Base-by-base conservation (phyloP, 2,797 vertebrate genomes). In the Brotula barbata region DNA sequence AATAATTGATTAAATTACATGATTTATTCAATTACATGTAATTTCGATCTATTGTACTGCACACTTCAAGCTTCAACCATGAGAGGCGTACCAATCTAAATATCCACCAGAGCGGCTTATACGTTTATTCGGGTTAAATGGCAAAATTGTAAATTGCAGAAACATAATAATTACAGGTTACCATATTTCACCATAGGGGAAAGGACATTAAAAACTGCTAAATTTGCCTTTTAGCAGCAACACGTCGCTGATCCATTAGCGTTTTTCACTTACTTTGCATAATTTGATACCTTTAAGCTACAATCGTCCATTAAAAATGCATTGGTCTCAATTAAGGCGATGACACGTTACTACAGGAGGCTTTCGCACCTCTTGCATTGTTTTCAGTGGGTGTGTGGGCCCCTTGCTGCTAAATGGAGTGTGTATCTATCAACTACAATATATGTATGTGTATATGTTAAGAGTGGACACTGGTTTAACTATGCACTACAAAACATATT, bases 231-330 rank as follows among this genome's bases (percentile, higher is more conserved):
- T 82, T 41, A 55, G 47, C 56, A 48, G 33, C 53, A 42, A 75
- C 73, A 64, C 14, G 31, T 33, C 50, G 28, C 47, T 3, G 14
- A 8, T 8, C 69, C 64, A 83, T 87, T 84, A 87, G 77, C 77
- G 74, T 80, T 82, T 87, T 85, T 84, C 68, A 67, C 85, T 79
- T 78, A 67, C 78, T 72, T 83, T 43, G 86, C 86, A 90, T 89
- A 85, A 89, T 88, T 73, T 71, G 79, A 88, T 80, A 72, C 85
- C 85, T 84, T 63, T 71, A 60, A 80, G 86, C 71, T 16, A 76
- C 2, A 40, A 31, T 44, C 14, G 6, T 41, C 75, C 87, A 88
- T 91, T 91, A 91, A 90, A 90, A 88, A 91, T 90, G 80, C 87
- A 90, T 90, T 79, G 44, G 68, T 86, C 83, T 88, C 78, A 83